Evolutionary conservation across 1,140 invertebrate genomes (phyloP).

Genomic region (Drosophila bocki): DNA sequence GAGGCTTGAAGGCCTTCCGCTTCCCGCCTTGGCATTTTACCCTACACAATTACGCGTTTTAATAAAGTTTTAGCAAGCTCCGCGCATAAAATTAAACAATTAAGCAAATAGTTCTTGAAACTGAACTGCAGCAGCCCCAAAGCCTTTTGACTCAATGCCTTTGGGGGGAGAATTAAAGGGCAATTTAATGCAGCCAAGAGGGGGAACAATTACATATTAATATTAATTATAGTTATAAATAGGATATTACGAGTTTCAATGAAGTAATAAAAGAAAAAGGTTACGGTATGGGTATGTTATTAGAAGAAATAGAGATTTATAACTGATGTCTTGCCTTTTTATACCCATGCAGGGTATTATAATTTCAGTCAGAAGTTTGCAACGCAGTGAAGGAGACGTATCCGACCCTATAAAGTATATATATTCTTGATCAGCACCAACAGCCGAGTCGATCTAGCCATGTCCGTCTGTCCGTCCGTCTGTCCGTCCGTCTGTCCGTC

Average conservation of each 20-base stretch:
- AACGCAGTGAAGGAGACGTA: too few relatives aligned
- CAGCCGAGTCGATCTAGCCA: too few relatives aligned
- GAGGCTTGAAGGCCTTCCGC: conserved; percentile 8
- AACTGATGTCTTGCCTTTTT: too few relatives aligned
- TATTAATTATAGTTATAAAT: not conserved
- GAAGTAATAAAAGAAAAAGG: not conserved
- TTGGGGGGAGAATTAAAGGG: not conserved
- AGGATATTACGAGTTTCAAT: too few relatives aligned
- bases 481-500: too few relatives aligned
- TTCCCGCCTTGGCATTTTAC: not conserved
- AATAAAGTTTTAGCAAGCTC: conserved; percentile 48
- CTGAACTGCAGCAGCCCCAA: conserved; percentile 3
- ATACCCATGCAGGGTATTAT: too few relatives aligned
- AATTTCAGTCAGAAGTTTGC: too few relatives aligned
- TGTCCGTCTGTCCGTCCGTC: too few relatives aligned
- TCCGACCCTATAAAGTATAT: too few relatives aligned
- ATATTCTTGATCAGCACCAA: too few relatives aligned
- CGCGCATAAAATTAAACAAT: conserved; percentile 63
- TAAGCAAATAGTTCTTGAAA: conserved; percentile 56
- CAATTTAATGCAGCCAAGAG: not conserved
- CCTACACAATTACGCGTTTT: conserved; percentile 36
- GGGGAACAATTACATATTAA: not conserved
- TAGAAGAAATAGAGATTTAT: not conserved
- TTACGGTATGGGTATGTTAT: not conserved
- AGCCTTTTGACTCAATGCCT: not conserved